Percentiles rank a stretch among this genome's conserved stretches.
Evolutionary conservation across 2,113 vertebrate genomes (phyloP).

Genomic region (Ellobius talpinus): DNA sequence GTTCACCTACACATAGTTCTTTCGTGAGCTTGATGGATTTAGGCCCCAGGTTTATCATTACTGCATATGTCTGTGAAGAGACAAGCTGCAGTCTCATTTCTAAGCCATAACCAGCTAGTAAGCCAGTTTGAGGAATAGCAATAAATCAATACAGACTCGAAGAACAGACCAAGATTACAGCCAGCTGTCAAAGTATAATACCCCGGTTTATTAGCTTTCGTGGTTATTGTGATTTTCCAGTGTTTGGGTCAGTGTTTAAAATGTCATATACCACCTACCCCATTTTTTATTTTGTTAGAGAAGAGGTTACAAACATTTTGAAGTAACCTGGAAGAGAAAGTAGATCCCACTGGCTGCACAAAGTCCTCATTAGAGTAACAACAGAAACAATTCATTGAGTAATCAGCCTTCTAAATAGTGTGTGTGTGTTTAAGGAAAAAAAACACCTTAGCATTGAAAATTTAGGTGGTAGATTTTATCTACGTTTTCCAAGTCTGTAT

Average conservation of each 20-base stretch:
- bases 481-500: not conserved
- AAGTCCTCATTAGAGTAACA: not conserved
- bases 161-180: not conserved
- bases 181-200: not conserved
- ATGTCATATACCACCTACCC: not conserved
- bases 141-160: conserved; percentile 52
- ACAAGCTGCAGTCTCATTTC: conserved; percentile 20
- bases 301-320: not conserved
- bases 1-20: not conserved
- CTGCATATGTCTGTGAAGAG: conserved; percentile 43
- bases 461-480: not conserved
- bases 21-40: not conserved
- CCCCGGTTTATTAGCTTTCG: not conserved
- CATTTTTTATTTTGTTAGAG: conserved; percentile 23
- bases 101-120: conserved; percentile 46
- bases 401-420: not conserved
- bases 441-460: conserved; percentile 6
- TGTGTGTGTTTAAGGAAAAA: not conserved
- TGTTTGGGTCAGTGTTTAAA: conserved; percentile 30
- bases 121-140: conserved; percentile 57
- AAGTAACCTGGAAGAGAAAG: conserved; percentile 15
- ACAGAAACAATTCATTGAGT: not conserved
- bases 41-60: not conserved
- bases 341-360: not conserved
- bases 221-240: conserved; percentile 29